Conservation (phyloP, 1,140 invertebrate species). For the Neodiprion virginianus region DNA sequence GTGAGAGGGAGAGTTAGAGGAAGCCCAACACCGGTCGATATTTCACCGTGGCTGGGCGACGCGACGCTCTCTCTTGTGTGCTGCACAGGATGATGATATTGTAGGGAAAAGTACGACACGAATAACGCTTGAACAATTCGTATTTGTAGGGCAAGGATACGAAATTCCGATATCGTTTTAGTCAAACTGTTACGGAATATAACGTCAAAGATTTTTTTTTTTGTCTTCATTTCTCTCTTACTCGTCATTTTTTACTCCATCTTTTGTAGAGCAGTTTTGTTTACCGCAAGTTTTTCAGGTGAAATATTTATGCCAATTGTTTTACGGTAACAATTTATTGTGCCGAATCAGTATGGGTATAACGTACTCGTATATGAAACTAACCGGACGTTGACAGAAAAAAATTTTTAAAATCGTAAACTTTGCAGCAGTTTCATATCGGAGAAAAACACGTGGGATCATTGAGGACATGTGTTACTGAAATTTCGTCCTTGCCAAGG, state of each 20-base stretch:
- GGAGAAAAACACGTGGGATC: too few species aligned
- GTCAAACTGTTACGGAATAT: not conserved
- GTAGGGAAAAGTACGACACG: not conserved
- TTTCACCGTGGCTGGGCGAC: slow-evolving; percentile 41
- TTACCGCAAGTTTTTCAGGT: too few species aligned
- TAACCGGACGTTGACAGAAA: too few species aligned
- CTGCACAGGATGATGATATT: not conserved
- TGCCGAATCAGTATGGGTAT: too few species aligned
- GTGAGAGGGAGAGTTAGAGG: slow-evolving; percentile 22
- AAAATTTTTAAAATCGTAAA: too few species aligned
- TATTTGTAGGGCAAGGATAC: not conserved
- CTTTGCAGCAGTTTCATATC: too few species aligned
- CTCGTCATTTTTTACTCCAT: not conserved
- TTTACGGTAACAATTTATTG: too few species aligned
- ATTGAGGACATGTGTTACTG: too few species aligned
- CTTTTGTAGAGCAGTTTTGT: not conserved
- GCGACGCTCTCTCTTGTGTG: slow-evolving; percentile 17
- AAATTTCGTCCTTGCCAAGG: too few species aligned
- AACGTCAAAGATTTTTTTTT: not conserved
- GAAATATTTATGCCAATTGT: too few species aligned
- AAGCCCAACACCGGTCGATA: slow-evolving; percentile 50
- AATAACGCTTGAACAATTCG: too few species aligned
- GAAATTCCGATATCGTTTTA: not conserved
- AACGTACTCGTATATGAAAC: too few species aligned
- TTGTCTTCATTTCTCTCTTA: not conserved